Conservation (phyloP, 2,797 vertebrate genomes). For the Crocodylus rhombifer region DNA sequence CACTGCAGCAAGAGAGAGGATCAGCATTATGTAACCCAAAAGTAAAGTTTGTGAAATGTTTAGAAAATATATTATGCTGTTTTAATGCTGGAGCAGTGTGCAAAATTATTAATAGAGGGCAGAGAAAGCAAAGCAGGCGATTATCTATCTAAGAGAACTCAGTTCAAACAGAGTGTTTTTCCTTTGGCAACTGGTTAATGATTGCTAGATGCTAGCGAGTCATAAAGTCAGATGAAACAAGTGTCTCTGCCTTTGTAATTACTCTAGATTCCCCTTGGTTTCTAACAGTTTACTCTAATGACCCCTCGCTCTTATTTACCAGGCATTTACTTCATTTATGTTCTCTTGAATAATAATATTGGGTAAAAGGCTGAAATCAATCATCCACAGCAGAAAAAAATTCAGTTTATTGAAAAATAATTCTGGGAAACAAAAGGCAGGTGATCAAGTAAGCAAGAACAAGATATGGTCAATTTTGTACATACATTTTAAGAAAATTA, state of each 20-base stretch:
- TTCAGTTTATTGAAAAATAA: background rate
- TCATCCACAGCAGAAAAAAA: background rate
- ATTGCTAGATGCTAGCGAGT: background rate
- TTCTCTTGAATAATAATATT: background rate
- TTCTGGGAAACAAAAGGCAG: background rate
- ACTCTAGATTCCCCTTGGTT: background rate
- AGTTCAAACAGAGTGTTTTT: background rate
- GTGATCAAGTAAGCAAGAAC: background rate
- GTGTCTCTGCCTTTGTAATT: background rate
- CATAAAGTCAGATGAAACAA: background rate
- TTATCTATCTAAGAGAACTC: background rate
- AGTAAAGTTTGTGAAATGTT: background rate
- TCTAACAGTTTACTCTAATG: background rate
- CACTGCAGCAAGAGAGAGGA: background rate
- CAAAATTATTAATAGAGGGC: background rate
- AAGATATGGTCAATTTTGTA: background rate
- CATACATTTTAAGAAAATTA: background rate
- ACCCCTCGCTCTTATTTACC: too few relatives aligned
- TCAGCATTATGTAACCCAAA: background rate
- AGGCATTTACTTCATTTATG: too few relatives aligned
- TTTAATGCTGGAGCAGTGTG: background rate
- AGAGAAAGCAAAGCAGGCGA: background rate
- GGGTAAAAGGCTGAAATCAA: background rate
- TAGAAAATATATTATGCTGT: background rate
- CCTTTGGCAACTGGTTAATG: background rate